Base-by-base conservation (phyloP, 2,888 invertebrate species). In the Xanthorhoe spadicearia region DNA sequence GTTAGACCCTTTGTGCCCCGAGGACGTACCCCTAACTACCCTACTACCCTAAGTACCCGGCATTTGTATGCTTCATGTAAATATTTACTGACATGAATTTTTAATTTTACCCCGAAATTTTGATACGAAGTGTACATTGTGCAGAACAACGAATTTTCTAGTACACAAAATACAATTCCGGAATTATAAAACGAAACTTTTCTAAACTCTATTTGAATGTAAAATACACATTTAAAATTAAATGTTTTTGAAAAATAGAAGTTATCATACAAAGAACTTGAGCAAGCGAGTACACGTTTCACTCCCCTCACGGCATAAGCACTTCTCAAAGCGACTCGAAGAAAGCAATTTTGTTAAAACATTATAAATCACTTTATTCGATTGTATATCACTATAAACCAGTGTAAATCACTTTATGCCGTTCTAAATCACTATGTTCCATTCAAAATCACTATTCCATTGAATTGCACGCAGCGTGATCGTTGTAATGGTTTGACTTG, bases 401-500 rank as follows among this genome's bases (percentile, higher is more conserved):
- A 55, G 66, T 60, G 67, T 67, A 60, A 67, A 64, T 67, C 67
- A 67, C 60, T 60, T 55, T 15, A 19, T 18, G 51, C 51, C 51
- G 32, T 54, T 61, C 61, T 54, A 66, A 57, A 63, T 63, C 63
- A 57, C 63, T 19, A 10, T 38, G 64, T 54, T 43, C 61, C 61
- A 58, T 61, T 61, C 52, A 56, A 50, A 58, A 66, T 61, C 66
- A 58, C 61, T 59, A 55, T 66, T 66, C 60, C 38, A 66, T 68
- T 64, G 69, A 71, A 68, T 54, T 60, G 70, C 23, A 46, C 65
- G 60, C 71, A 61, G 71, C 69, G 66, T 62, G 71, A 58, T 62
- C 52, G 49, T 58, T 53, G 5, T 64, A 60, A 59, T 69, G 68
- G 63, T 49, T 35, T 48, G 59, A 59, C 66, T 67, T 46, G 35